Evolutionary conservation across 2,888 invertebrate genomes (phyloP).

Genomic region (Leptinotarsa juncta): DNA sequence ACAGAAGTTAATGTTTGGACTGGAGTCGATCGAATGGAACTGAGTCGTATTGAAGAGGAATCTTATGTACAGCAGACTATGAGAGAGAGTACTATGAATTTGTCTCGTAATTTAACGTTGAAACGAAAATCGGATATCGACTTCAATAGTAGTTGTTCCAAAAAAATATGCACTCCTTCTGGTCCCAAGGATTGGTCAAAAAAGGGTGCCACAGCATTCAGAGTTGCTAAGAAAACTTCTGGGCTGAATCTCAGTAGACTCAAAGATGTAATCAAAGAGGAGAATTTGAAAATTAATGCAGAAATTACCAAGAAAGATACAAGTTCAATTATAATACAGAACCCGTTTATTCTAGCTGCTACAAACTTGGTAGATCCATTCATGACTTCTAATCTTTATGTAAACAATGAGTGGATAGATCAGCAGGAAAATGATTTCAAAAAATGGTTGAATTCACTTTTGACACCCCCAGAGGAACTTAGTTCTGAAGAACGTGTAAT

Average conservation of each 20-base stretch:
- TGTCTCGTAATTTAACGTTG: background rate
- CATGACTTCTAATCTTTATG: slow-evolving; percentile 72
- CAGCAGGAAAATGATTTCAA: slow-evolving; percentile 79
- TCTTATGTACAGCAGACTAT: slow-evolving; percentile 48
- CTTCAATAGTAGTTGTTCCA: slow-evolving; percentile 47
- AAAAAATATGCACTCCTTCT: slow-evolving; percentile 43
- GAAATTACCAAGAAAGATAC: slow-evolving; percentile 41
- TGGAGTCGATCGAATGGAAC: slow-evolving; percentile 58
- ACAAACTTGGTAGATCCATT: slow-evolving; percentile 56
- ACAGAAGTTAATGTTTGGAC: slow-evolving; percentile 64
- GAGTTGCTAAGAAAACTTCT: slow-evolving; percentile 46
- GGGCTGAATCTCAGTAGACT: slow-evolving; percentile 49
- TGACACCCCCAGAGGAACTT: slow-evolving; percentile 80
- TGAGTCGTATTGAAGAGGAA: slow-evolving; percentile 69
- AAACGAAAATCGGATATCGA: slow-evolving; percentile 45
- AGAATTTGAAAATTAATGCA: slow-evolving; percentile 16
- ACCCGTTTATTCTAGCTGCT: slow-evolving; percentile 55
- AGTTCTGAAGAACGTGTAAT: slow-evolving; percentile 73
- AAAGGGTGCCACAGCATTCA: slow-evolving; percentile 39
- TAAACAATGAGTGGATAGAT: slow-evolving; percentile 76
- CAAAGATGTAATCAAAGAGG: slow-evolving; percentile 14
- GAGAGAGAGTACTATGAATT: background rate
- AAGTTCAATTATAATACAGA: slow-evolving; percentile 48
- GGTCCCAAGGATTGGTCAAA: slow-evolving; percentile 50
- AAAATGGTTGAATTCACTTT: slow-evolving; percentile 82